Conservation (phyloP, 1,140 invertebrate species). For the Zaprionus africanus region DNA sequence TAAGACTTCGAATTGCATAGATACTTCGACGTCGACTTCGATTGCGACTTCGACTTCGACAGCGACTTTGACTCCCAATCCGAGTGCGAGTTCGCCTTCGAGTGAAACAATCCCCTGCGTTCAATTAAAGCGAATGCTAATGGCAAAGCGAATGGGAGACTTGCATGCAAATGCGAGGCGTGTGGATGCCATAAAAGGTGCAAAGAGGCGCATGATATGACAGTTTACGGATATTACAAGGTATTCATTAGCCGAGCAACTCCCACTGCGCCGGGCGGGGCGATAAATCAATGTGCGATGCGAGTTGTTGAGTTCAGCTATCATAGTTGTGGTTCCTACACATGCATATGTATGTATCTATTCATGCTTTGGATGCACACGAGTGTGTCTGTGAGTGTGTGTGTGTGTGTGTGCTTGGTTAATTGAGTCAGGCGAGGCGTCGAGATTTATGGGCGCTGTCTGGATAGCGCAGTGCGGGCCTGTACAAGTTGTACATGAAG, state of each 20-base stretch:
- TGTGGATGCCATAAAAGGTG: conserved; percentile 48
- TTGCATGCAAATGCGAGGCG: conserved; percentile 42
- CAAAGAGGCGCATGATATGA: conserved; percentile 44
- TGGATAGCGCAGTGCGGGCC: conserved; percentile 21
- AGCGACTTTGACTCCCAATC: background rate
- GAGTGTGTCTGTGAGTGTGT: background rate
- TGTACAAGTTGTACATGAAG: conserved; percentile 48
- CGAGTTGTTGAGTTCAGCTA: conserved; percentile 32
- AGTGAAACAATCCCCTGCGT: background rate
- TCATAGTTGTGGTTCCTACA: background rate
- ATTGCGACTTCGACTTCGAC: background rate
- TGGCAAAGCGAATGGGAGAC: background rate
- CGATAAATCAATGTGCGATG: conserved; percentile 38
- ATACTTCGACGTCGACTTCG: background rate
- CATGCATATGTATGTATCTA: background rate
- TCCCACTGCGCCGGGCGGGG: conserved; percentile 28
- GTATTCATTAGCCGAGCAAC: conserved; percentile 36
- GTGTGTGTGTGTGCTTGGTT: conserved; percentile 3
- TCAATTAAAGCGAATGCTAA: background rate
- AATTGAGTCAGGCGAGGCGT: conserved; percentile 52
- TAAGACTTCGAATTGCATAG: background rate
- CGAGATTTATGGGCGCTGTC: conserved; percentile 60
- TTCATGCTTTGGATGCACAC: too few relatives aligned
- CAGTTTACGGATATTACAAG: conserved; percentile 35
- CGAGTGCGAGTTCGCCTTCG: background rate